phyloP scores from a whole-genome alignment of 1,140 invertebrate genomes.

The Microplitis mediator region DNA sequence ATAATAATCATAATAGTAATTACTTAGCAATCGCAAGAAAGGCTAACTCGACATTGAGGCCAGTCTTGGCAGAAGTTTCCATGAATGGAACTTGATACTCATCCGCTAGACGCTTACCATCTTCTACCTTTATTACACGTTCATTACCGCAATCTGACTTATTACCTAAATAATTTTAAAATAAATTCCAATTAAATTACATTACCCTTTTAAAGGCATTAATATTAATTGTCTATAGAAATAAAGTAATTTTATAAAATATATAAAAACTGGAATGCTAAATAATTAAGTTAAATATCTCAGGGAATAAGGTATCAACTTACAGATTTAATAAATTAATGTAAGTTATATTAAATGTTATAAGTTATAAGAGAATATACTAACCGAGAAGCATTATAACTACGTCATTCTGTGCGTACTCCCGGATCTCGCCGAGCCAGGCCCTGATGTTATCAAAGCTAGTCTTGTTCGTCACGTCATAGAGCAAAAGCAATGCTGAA shows the following conservation, averaged over 20 bases:
- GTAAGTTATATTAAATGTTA: not conserved
- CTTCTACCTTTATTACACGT: constrained; percentile 76
- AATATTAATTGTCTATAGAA: not conserved
- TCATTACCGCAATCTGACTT: constrained; percentile 80
- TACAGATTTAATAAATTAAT: not conserved
- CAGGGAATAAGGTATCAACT: not conserved
- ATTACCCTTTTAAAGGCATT: not conserved
- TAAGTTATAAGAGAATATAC: constrained; percentile 43
- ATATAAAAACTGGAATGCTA: too few relatives aligned
- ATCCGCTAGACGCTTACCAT: constrained; percentile 79
- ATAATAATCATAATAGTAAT: constrained; percentile 20
- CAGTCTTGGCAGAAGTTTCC: constrained; percentile 87
- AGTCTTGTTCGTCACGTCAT: constrained; percentile 89
- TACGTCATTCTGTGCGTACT: constrained; percentile 85
- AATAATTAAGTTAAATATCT: not conserved
- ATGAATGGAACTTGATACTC: constrained; percentile 86
- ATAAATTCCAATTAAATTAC: constrained; percentile 3
- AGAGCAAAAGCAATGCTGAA: constrained; percentile 83
- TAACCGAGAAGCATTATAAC: constrained; percentile 87
- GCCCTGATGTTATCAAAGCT: constrained; percentile 88
- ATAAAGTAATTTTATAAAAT: too few relatives aligned
- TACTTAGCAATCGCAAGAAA: constrained; percentile 80
- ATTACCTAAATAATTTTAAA: constrained; percentile 68
- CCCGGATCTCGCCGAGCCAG: constrained; percentile 85
- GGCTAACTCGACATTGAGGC: constrained; percentile 82